A percentile compares a stretch with the other conserved stretches of the same genome.
These are phyloP conservation scores for Simalia tracyae DNA, from an alignment of 2,797 vertebrate species.

Conservation along the genomic window DNA sequence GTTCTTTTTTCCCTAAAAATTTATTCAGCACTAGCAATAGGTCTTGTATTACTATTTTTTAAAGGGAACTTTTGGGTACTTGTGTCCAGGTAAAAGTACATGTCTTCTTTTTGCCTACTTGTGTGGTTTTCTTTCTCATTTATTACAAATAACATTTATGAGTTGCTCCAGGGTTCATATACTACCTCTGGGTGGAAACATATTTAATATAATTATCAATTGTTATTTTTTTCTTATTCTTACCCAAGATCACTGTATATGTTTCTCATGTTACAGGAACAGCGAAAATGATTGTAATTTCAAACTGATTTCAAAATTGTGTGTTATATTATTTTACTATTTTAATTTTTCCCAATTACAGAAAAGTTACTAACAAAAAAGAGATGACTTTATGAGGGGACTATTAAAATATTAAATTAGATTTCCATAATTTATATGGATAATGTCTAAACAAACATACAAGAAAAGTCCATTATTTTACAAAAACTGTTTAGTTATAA, in stretches of 20 bases:
- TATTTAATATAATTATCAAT: not conserved
- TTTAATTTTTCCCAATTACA: not conserved
- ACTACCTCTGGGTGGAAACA: not conserved
- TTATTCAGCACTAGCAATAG: not conserved
- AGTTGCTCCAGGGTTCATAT: not conserved
- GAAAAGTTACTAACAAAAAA: not conserved
- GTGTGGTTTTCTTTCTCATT: not conserved
- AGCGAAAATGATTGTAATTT: not conserved
- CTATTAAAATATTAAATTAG: not conserved
- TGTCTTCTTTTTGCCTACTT: not conserved
- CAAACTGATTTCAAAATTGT: not conserved
- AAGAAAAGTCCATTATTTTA: not conserved
- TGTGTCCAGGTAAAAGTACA: not conserved
- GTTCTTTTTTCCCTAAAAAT: not conserved
- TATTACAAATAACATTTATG: not conserved
- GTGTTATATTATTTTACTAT: not conserved
- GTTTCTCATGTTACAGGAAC: not conserved
- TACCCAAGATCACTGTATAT: not conserved
- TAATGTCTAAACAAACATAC: not conserved
- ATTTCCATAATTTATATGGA: not conserved
- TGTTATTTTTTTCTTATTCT: not conserved
- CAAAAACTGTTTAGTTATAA: not conserved
- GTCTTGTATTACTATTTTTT: not conserved
- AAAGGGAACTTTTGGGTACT: not conserved
- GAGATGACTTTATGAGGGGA: not conserved